phyloP scores from a whole-genome alignment of 2,888 invertebrate genomes.

The Drymonia ruficornis region DNA sequence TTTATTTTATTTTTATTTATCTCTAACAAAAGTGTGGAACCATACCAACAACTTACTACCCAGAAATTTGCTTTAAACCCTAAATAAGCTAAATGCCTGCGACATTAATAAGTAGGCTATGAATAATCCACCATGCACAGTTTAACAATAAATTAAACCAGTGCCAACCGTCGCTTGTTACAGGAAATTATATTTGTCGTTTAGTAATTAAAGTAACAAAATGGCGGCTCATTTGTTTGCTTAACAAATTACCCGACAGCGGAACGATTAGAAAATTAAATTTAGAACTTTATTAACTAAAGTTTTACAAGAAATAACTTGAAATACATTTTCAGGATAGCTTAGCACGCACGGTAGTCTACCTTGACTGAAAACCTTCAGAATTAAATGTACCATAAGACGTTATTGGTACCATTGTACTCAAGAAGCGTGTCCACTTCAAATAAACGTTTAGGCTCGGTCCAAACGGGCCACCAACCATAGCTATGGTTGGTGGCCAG shows the following conservation, averaged over 20 bases:
- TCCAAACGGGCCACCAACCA: no score
- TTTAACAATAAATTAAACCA: constrained; percentile 19
- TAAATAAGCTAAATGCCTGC: background rate
- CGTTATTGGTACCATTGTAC: no score
- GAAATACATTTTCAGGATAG: no score
- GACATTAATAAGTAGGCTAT: constrained; percentile 9
- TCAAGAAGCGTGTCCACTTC: no score
- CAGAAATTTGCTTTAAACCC: constrained; percentile 2
- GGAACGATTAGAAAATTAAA: constrained; percentile 15
- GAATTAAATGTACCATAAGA: no score
- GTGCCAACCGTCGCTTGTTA: constrained; percentile 27
- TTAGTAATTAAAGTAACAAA: constrained; percentile 22
- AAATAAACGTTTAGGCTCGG: no score
- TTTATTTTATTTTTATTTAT: no score
- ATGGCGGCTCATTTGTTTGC: constrained; percentile 29
- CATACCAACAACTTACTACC: background rate
- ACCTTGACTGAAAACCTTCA: no score
- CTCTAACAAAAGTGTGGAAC: no score
- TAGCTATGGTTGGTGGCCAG: no score
- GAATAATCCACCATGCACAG: constrained; percentile 8
- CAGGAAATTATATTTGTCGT: constrained; percentile 18
- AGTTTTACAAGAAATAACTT: no score
- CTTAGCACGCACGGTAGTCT: no score
- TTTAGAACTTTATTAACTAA: constrained; percentile 11
- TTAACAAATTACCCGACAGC: constrained; percentile 22